Percentiles rank a stretch among this genome's conserved stretches.
phyloP scores from a whole-genome alignment of 2,113 vertebrate species.

The Bos indicus region DNA sequence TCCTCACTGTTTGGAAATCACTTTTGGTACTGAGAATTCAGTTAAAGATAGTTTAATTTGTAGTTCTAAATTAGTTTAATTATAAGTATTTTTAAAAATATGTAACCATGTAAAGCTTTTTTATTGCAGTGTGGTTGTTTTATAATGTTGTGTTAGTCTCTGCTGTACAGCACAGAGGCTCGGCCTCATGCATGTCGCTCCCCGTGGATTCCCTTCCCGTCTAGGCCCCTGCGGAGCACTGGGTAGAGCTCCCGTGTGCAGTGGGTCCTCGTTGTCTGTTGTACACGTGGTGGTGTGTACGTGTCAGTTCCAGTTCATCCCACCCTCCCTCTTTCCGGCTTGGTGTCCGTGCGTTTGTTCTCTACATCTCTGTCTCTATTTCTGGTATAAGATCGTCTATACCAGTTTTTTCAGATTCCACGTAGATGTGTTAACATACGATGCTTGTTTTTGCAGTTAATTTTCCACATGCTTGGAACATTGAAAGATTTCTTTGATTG shows the following conservation, averaged over 20 bases:
- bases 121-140: neutral
- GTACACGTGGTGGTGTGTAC: accelerated
- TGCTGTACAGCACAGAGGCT: neutral
- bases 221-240: neutral
- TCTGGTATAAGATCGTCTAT: neutral
- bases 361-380: neutral
- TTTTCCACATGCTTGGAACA: neutral
- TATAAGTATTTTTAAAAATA: neutral
- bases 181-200: accelerated
- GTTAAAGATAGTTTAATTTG: neutral
- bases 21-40: neutral
- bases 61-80: neutral
- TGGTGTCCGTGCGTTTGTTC: accelerated
- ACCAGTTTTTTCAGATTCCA: neutral
- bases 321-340: neutral
- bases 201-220: neutral
- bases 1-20: neutral
- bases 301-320: accelerated
- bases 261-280: accelerated
- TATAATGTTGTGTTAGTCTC: neutral
- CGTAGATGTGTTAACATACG: neutral
- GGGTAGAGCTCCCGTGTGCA: accelerated
- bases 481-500: neutral
- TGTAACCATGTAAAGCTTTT: neutral
- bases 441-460: neutral